Conservation (phyloP, 2,888 invertebrate species). For the Pediacus dermestoides region DNA sequence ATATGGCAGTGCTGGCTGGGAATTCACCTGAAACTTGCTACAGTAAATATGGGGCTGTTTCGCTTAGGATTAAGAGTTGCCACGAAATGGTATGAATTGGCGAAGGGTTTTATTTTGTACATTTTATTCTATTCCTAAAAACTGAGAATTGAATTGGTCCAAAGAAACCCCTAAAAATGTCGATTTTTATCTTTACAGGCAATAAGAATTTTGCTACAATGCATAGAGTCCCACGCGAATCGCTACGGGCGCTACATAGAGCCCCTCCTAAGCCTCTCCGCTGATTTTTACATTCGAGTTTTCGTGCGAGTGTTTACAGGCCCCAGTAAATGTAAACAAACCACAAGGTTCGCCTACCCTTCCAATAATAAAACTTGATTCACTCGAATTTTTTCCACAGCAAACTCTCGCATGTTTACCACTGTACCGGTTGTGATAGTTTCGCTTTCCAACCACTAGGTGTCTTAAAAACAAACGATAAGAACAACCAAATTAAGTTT, state of each 20-base stretch:
- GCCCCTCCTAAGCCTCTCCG: slow-evolving; percentile 86
- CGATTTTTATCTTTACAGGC: slow-evolving; percentile 59
- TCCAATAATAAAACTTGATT: slow-evolving; percentile 5
- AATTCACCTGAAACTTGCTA: slow-evolving; percentile 92
- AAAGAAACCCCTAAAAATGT: neutral
- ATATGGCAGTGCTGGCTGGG: slow-evolving; percentile 94
- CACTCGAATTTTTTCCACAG: slow-evolving; percentile 48
- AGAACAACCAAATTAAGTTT: slow-evolving; percentile 59
- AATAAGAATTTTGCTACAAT: slow-evolving; percentile 85
- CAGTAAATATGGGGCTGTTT: slow-evolving; percentile 87
- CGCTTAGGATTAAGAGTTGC: slow-evolving; percentile 79
- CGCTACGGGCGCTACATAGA: slow-evolving; percentile 89
- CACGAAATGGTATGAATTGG: slow-evolving; percentile 93
- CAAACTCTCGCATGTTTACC: slow-evolving; percentile 83
- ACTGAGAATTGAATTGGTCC: neutral
- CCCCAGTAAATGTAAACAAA: slow-evolving; percentile 79
- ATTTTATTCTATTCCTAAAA: too few species aligned
- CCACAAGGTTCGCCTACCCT: slow-evolving; percentile 62
- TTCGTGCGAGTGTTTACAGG: slow-evolving; percentile 83
- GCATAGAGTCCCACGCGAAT: slow-evolving; percentile 88
- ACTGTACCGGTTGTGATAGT: slow-evolving; percentile 87
- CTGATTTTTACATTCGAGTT: slow-evolving; percentile 94
- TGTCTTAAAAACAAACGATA: slow-evolving; percentile 56
- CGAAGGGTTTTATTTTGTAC: too few species aligned
- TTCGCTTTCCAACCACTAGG: slow-evolving; percentile 76